phyloP scores from a whole-genome alignment of 2,888 invertebrate genomes.

The Tiphia femorata region DNA sequence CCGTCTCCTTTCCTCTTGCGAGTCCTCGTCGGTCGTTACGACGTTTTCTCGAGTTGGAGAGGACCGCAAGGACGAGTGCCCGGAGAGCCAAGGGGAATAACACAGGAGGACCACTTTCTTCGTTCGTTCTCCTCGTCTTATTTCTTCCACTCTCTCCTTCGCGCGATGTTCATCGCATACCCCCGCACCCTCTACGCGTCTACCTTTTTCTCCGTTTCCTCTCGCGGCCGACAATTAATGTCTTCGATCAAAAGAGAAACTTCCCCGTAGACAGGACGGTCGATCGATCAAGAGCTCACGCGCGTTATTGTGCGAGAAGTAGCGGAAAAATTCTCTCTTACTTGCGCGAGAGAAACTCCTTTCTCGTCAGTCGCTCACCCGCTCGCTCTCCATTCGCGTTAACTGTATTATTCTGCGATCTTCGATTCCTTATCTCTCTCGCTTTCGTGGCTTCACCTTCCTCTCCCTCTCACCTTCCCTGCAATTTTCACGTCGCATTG shows the following conservation, averaged over 20 bases:
- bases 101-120: background rate
- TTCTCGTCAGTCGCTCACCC: background rate
- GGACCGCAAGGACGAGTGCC: background rate
- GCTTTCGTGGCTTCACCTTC: background rate
- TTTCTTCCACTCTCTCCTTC: too few relatives aligned
- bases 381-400: constrained; percentile 2
- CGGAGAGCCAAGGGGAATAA: background rate
- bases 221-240: constrained; percentile 25
- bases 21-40: too few relatives aligned
- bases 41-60: too few relatives aligned
- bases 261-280: background rate
- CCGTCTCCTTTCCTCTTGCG: too few relatives aligned
- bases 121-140: background rate
- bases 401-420: constrained; percentile 33
- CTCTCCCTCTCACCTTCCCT: background rate
- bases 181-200: too few relatives aligned
- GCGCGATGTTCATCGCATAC: too few relatives aligned
- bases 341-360: background rate
- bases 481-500: background rate
- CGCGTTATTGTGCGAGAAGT: background rate
- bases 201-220: background rate
- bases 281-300: constrained; percentile 29
- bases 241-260: constrained; percentile 29
- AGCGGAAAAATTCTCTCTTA: constrained; percentile 3
- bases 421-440: background rate